phyloP scores from a whole-genome alignment of 2,888 invertebrate genomes.

The Sabellastarte sp. region DNA sequence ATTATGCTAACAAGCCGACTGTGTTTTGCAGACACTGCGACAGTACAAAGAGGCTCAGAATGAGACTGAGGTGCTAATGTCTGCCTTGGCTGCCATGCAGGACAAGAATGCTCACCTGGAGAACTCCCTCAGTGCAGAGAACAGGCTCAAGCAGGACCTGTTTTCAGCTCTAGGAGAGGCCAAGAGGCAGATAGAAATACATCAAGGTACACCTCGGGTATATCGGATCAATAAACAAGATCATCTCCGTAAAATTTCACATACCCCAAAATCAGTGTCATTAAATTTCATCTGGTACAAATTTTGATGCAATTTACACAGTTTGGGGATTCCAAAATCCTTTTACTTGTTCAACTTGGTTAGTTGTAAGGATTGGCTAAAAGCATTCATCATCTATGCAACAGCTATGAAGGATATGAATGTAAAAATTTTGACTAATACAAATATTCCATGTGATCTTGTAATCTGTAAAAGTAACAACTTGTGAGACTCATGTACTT shows the following conservation, averaged over 20 bases:
- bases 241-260: background rate
- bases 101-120: slow-evolving; percentile 91
- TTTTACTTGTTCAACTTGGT: too few relatives aligned
- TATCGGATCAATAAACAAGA: background rate
- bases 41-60: slow-evolving; percentile 67
- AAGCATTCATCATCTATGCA: too few relatives aligned
- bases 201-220: slow-evolving; percentile 40
- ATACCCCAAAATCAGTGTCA: background rate
- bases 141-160: slow-evolving; percentile 94
- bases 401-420: too few relatives aligned
- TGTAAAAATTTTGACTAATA: too few relatives aligned
- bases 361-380: too few relatives aligned
- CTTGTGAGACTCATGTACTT: too few relatives aligned
- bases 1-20: slow-evolving; percentile 2
- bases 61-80: slow-evolving; percentile 73
- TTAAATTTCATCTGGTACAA: too few relatives aligned
- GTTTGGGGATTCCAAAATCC: too few relatives aligned
- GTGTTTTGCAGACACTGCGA: slow-evolving; percentile 57
- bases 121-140: slow-evolving; percentile 92
- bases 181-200: slow-evolving; percentile 64
- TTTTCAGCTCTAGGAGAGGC: slow-evolving; percentile 96
- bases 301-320: too few relatives aligned
- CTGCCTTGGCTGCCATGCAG: slow-evolving; percentile 78
- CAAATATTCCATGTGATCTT: too few relatives aligned
- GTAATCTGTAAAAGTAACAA: too few relatives aligned